These are phyloP conservation scores for Danionella cerebrum DNA, from an alignment of 2,113 vertebrate genomes.

Conservation along the genomic window DNA sequence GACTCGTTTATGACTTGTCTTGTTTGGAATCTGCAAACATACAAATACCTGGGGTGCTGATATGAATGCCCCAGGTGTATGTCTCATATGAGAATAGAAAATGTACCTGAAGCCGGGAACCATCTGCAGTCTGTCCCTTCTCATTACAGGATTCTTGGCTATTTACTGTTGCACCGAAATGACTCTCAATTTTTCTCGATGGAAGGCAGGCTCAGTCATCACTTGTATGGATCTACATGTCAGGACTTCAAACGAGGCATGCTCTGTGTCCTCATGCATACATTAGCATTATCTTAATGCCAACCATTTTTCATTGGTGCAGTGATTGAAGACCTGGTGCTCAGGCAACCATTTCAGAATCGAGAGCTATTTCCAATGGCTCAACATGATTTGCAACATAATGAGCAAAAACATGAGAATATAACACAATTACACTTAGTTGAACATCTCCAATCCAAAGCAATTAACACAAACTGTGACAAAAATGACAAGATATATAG, in stretches of 20 bases:
- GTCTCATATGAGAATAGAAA: neutral
- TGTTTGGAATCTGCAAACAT: neutral
- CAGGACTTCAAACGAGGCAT: slow-evolving; percentile 12
- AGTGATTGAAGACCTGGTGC: neutral
- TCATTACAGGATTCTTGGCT: slow-evolving; percentile 40
- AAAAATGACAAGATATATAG: no score
- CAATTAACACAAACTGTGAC: no score
- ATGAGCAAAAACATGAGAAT: no score
- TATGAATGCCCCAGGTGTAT: neutral
- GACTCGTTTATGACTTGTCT: slow-evolving; percentile 11
- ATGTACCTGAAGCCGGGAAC: slow-evolving; percentile 21
- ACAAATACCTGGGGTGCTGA: neutral
- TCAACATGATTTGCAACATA: neutral
- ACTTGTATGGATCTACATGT: slow-evolving; percentile 2
- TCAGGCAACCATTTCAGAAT: neutral
- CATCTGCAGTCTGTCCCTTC: slow-evolving; percentile 27
- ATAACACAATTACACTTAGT: neutral
- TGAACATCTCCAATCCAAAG: no score
- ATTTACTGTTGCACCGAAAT: slow-evolving; percentile 3
- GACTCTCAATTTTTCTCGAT: neutral
- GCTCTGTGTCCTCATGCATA: slow-evolving; percentile 7
- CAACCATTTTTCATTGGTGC: neutral
- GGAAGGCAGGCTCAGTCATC: neutral
- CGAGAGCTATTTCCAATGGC: no score
- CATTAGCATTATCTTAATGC: neutral